Evolutionary conservation across 2,113 vertebrate genomes (phyloP).

Genomic region (Eolophus roseicapilla): DNA sequence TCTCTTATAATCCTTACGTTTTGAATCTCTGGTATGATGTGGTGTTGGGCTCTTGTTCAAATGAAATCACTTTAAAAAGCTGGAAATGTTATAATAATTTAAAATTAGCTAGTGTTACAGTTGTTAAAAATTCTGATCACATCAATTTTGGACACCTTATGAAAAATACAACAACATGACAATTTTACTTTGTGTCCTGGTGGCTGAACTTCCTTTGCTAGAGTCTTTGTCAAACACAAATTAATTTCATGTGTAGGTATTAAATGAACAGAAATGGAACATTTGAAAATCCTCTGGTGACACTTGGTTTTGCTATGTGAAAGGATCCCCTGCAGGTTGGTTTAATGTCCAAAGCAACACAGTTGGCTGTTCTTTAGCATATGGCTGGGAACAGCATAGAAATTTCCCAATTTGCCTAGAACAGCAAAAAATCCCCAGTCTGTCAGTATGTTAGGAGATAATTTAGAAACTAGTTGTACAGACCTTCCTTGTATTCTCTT

Average conservation of each 20-base stretch:
- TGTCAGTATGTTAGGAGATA: neutral
- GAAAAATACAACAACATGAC: neutral
- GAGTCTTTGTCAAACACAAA: neutral
- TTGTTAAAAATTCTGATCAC: constrained; percentile 22
- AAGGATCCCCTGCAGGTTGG: neutral
- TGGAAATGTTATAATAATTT: neutral
- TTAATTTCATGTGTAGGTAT: neutral
- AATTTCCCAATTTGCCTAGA: neutral
- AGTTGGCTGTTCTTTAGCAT: neutral
- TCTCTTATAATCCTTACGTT: neutral
- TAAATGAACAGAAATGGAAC: neutral
- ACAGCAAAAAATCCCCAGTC: neutral
- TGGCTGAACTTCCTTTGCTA: neutral
- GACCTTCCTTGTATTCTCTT: neutral
- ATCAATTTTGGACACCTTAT: neutral
- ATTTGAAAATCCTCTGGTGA: neutral
- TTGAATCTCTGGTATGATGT: neutral
- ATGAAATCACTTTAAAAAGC: neutral
- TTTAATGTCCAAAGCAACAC: neutral
- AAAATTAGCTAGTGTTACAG: neutral
- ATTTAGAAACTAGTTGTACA: neutral
- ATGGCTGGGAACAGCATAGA: rapidly evolving
- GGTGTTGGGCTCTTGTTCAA: neutral
- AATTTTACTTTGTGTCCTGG: neutral
- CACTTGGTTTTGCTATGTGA: neutral